Conservation (phyloP, 2,888 invertebrate species). For the Acleris laterana region DNA sequence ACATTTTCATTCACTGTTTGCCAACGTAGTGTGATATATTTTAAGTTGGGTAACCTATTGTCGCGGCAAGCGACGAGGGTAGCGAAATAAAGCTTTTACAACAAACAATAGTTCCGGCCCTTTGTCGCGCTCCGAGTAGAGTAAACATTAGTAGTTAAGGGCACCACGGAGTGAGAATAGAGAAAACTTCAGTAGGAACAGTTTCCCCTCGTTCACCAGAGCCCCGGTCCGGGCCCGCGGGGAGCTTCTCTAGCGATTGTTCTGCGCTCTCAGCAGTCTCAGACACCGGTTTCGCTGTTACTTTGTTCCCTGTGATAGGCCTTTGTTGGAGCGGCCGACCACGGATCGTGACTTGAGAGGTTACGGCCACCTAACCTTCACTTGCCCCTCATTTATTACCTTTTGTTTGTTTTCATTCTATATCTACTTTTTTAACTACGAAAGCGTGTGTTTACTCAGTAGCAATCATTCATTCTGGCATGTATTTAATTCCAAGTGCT, state of each 20-base stretch:
- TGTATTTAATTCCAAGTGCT: too few relatives aligned
- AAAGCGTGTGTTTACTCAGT: too few relatives aligned
- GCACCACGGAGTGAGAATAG: conserved; percentile 58
- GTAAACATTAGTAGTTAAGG: conserved; percentile 83
- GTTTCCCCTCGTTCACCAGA: not conserved
- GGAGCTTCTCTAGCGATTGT: too few relatives aligned
- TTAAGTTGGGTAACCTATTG: conserved; percentile 84
- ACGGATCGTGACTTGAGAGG: conserved; percentile 62
- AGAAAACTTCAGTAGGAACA: conserved; percentile 31
- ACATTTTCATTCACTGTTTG: conserved; percentile 49
- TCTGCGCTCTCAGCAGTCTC: not conserved
- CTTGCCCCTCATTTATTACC: conserved; percentile 67
- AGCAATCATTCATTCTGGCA: too few relatives aligned
- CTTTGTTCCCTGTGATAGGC: conserved; percentile 23
- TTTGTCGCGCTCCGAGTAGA: conserved; percentile 79
- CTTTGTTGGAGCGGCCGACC: conserved; percentile 43
- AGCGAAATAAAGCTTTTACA: conserved; percentile 82
- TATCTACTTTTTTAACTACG: conserved; percentile 46
- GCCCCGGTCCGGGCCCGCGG: too few relatives aligned
- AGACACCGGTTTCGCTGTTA: conserved; percentile 8
- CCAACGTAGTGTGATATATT: conserved; percentile 71
- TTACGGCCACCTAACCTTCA: conserved; percentile 74
- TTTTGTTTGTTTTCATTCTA: conserved; percentile 69
- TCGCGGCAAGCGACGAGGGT: conserved; percentile 77
- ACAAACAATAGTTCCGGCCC: conserved; percentile 85